Evolutionary conservation across 2,797 vertebrate genomes (phyloP), one percentile per base, ranked within the genome.

Genomic region (Cossypha dichroa): DNA sequence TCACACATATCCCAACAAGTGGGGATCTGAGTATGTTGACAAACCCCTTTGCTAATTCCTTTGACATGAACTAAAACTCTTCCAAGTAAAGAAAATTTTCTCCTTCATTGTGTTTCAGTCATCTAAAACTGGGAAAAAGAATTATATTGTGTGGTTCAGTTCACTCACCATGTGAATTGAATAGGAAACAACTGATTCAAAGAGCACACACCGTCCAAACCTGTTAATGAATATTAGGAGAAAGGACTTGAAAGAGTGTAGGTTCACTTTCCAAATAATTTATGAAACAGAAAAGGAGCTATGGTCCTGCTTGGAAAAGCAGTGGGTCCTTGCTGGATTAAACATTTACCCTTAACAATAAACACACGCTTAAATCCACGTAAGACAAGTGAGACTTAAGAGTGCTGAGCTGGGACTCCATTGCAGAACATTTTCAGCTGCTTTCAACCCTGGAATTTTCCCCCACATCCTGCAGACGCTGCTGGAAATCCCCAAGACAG

Each of bases 401-500:
- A 90, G 17, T 78, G n/a, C 89, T 68, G 75, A 92, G 82, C 81
- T 88, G 58, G 60, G 91, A 72, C 69, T 62, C 51, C 88, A 55
- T 34, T 52, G 20, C 2, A 51, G 91, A 96, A 90, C 5, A 31
- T 64, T 94, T 94, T 96, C 91, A 91, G 88, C 88, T 96, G 82
- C 72, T 96, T 94, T 75, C 56, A 77, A 15, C 68, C 36, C 73
- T 75, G 90, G 88, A 90, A 84, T 90, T 95, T 62, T 85, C 15
- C 9, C 56, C 54, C 10, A 7, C 68, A 72, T 91, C 83, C 66
- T 80, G 79, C 85, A 91, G 79, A 81, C 0, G 0, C 68, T 91
- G 82, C 28, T 4, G 29, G 93, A 96, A 97, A 94, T 94, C 96
- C 94, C 80, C 0, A 5, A 75, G 73, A 86, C 76, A 86, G 88